phyloP scores from a whole-genome alignment of 35 echinoderm and acorn worm genomes.

The Hemicentrotus pulcherrimus region DNA sequence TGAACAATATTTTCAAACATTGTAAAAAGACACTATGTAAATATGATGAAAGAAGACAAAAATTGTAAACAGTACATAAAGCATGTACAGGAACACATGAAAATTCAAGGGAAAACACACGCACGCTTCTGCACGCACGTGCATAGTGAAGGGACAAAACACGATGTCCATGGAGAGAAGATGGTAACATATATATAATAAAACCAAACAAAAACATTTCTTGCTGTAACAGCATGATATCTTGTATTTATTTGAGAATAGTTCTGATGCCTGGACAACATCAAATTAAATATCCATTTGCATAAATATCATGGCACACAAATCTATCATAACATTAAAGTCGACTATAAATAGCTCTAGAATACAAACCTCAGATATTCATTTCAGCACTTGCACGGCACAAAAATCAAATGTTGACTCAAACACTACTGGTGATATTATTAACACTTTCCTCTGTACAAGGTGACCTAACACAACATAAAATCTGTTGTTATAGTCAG shows the following conservation, averaged over 20 bases:
- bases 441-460: background rate
- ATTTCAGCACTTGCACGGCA: background rate
- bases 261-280: background rate
- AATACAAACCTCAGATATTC: background rate
- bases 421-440: background rate
- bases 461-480: background rate
- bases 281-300: background rate
- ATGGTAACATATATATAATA: background rate
- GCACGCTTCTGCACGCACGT: too few species aligned
- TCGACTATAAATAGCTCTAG: background rate
- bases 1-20: too few species aligned
- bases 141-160: too few species aligned
- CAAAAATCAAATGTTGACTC: background rate
- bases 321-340: background rate
- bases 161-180: background rate
- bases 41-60: too few species aligned
- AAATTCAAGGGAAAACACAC: too few species aligned
- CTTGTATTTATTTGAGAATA: conserved; percentile 14
- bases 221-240: background rate
- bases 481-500: background rate
- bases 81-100: too few species aligned
- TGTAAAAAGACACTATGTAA: too few species aligned
- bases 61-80: too few species aligned
- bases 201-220: background rate
- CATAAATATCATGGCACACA: conserved; percentile 12